These are phyloP conservation scores for human DNA, from an alignment of 2,113 vertebrate species.

Conservation along the genomic window DNA sequence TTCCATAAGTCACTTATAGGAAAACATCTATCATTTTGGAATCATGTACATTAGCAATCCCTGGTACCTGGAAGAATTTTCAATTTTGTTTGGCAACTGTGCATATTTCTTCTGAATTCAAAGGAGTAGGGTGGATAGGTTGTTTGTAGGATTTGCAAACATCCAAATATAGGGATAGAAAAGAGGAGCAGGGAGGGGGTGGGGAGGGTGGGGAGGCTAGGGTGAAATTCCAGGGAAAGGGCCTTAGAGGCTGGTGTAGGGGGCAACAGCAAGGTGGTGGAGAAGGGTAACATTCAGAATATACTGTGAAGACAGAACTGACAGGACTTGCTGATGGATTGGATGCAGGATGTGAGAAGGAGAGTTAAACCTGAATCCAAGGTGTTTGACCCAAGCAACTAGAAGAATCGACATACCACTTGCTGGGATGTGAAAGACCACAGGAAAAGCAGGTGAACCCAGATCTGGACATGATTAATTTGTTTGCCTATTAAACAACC, in stretches of 20 bases:
- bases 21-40: not conserved
- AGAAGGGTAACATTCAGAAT: not conserved
- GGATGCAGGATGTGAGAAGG: not conserved
- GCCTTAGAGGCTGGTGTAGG: not conserved
- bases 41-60: not conserved
- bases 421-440: not conserved
- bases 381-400: not conserved
- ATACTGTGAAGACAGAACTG: not conserved
- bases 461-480: not conserved
- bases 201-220: not conserved
- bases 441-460: conserved; percentile 8
- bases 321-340: not conserved
- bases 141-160: not conserved
- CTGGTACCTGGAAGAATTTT: not conserved
- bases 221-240: not conserved
- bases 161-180: not conserved
- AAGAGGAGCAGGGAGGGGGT: not conserved
- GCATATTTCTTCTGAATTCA: conserved; percentile 15
- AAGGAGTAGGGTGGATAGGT: not conserved
- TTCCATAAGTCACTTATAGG: not conserved
- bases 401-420: not conserved
- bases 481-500: not conserved
- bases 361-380: not conserved
- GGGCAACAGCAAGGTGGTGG: not conserved
- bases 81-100: not conserved